Conservation (phyloP, 1,140 invertebrate genomes). For the Drosophila saltans region DNA sequence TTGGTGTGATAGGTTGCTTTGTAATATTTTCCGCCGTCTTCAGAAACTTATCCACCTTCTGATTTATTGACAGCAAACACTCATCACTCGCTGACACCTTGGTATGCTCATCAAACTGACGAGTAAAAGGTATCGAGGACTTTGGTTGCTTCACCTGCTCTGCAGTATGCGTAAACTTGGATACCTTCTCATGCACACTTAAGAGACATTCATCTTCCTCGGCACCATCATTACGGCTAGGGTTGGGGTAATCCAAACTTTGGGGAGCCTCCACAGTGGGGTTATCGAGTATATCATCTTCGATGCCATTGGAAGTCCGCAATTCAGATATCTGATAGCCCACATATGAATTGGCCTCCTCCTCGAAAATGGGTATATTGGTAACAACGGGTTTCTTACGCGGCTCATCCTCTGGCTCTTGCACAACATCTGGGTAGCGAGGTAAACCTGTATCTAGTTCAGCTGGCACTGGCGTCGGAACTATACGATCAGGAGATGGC, state of each 20-base stretch:
- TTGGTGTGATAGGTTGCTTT: conserved; percentile 75
- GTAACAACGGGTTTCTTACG: conserved; percentile 80
- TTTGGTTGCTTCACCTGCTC: conserved; percentile 81
- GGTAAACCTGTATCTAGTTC: conserved; percentile 86
- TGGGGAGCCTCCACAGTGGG: conserved; percentile 72
- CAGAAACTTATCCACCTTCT: conserved; percentile 87
- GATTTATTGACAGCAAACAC: conserved; percentile 86
- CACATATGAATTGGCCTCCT: conserved; percentile 73
- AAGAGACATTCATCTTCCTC: conserved; percentile 84
- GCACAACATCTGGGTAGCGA: conserved; percentile 88
- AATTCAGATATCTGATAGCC: conserved; percentile 80
- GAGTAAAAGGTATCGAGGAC: conserved; percentile 62
- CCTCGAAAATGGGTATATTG: conserved; percentile 82
- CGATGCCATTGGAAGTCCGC: conserved; percentile 58
- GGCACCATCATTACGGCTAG: conserved; percentile 13
- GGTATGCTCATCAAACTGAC: conserved; percentile 65
- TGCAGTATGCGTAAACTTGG: conserved; percentile 84
- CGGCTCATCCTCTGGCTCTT: conserved; percentile 88
- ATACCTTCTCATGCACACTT: conserved; percentile 86
- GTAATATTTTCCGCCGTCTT: conserved; percentile 86
- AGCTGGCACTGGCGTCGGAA: conserved; percentile 86
- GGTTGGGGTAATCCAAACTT: conserved; percentile 64
- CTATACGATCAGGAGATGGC: conserved; percentile 87
- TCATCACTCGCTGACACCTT: conserved; percentile 86
- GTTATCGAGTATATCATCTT: conserved; percentile 67